Conservation (phyloP, 2,113 vertebrate genomes). For the Cyanocitta stelleri region DNA sequence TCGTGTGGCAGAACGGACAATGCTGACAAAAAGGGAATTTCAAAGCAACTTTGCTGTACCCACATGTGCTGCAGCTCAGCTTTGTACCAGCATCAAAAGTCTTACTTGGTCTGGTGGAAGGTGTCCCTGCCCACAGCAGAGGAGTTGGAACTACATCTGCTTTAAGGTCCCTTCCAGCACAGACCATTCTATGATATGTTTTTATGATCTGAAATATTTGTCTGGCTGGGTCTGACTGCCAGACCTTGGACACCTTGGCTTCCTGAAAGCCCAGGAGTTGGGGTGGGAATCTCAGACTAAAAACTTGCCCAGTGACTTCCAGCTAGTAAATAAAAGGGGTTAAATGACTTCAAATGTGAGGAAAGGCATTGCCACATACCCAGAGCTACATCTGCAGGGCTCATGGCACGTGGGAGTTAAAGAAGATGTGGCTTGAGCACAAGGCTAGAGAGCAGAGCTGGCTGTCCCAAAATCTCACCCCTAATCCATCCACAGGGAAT, state of each 20-base stretch:
- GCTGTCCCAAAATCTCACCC: neutral
- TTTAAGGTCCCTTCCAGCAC: neutral
- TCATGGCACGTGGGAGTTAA: fast-evolving
- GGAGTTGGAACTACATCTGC: neutral
- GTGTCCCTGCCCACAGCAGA: neutral
- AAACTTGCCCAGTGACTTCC: neutral
- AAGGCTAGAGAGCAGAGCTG: neutral
- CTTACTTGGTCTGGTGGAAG: neutral
- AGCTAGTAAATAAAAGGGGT: neutral
- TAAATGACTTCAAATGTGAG: neutral
- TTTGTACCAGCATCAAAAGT: neutral
- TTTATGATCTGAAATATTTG: neutral
- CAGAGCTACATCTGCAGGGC: neutral
- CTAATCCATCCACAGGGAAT: neutral
- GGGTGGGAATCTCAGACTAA: neutral
- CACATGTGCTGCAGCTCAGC: neutral
- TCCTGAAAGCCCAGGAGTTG: neutral
- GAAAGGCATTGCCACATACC: neutral
- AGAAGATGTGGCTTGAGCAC: neutral
- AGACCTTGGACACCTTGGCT: neutral
- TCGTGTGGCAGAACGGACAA: neutral
- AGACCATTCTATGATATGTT: neutral
- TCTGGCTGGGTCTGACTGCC: neutral
- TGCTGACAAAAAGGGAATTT: neutral
- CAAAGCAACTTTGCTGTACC: neutral